phyloP scores from a whole-genome alignment of 2,113 vertebrate species.

The Macquaria australasica region DNA sequence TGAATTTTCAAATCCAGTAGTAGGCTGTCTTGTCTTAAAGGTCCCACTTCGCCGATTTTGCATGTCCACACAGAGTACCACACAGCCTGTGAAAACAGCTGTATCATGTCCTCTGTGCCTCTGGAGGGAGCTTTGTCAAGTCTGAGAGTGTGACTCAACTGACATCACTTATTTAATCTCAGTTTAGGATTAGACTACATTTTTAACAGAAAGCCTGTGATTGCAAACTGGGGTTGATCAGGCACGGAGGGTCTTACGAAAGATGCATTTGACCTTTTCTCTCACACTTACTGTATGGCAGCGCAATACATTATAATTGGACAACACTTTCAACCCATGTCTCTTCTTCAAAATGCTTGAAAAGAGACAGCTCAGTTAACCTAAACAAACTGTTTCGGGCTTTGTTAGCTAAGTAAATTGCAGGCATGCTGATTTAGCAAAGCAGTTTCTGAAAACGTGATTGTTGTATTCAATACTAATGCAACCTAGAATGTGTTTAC shows the following conservation, averaged over 20 bases:
- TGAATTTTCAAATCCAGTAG: background rate
- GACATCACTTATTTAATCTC: no score
- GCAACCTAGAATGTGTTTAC: background rate
- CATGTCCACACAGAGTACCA: background rate
- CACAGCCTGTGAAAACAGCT: background rate
- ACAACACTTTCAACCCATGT: background rate
- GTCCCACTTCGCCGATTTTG: background rate
- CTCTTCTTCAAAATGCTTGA: background rate
- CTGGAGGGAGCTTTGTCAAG: background rate
- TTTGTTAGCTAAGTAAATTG: background rate
- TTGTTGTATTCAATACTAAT: background rate
- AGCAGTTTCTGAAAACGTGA: background rate
- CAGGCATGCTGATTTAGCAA: background rate
- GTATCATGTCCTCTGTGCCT: background rate
- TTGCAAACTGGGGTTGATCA: no score
- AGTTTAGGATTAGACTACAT: no score
- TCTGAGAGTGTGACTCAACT: background rate
- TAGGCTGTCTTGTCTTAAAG: background rate
- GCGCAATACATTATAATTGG: no score
- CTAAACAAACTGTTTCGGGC: no score
- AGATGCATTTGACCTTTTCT: no score
- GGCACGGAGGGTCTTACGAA: no score
- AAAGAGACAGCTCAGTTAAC: background rate
- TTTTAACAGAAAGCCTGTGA: background rate
- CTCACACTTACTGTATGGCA: no score